Evolutionary conservation across 2,797 vertebrate genomes (phyloP).

Genomic region (Crypturellus tataupa): DNA sequence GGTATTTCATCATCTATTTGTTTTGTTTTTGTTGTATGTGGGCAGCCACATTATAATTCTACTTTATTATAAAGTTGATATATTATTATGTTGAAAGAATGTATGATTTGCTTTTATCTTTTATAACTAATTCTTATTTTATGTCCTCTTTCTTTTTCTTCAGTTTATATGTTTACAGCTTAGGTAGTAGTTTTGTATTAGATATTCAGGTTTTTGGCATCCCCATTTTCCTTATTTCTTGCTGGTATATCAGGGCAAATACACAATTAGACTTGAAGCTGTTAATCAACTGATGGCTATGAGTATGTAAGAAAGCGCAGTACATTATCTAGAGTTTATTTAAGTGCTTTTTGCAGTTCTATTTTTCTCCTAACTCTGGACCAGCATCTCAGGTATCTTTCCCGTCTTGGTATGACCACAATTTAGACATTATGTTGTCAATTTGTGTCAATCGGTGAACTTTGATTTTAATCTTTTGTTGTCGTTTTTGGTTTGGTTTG

Average conservation of each 20-base stretch:
- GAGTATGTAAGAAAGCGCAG: neutral
- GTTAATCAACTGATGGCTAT: slow-evolving; percentile 3
- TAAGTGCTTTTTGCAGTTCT: neutral
- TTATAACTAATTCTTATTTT: slow-evolving; percentile 71
- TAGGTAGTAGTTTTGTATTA: slow-evolving; percentile 56
- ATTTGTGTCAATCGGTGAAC: neutral
- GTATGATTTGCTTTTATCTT: slow-evolving; percentile 72
- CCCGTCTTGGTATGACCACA: neutral
- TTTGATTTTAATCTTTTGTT: neutral
- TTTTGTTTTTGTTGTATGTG: slow-evolving; percentile 64
- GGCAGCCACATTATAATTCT: slow-evolving; percentile 66
- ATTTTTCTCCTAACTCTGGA: neutral
- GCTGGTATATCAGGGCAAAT: neutral
- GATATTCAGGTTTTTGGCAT: slow-evolving; percentile 30
- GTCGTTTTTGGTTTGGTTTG: no score
- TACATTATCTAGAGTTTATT: neutral
- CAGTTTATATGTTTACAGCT: slow-evolving; percentile 49
- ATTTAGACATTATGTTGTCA: neutral
- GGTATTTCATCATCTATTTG: slow-evolving; percentile 65
- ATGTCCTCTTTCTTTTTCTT: slow-evolving; percentile 63
- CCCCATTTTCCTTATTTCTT: slow-evolving; percentile 50
- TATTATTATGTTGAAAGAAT: slow-evolving; percentile 55
- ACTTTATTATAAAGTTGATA: slow-evolving; percentile 57
- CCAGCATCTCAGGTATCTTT: neutral
- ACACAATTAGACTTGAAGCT: neutral